Conservation (phyloP, 2,113 vertebrate genomes). For the Daphoenositta chrysoptera region DNA sequence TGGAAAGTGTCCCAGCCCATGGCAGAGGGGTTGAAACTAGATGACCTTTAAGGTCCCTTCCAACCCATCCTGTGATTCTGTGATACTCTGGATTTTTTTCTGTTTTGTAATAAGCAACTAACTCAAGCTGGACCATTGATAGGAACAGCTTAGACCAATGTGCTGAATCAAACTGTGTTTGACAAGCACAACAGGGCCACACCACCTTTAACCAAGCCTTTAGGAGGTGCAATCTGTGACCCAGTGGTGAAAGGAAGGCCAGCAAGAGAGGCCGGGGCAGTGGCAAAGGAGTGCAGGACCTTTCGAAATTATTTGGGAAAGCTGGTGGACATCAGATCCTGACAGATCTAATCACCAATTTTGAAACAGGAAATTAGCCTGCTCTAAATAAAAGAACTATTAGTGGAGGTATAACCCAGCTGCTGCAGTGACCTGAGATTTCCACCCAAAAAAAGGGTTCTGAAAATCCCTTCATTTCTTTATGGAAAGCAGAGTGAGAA, state of each 20-base stretch:
- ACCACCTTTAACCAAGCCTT: background rate
- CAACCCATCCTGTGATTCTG: background rate
- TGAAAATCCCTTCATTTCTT: background rate
- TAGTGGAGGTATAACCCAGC: background rate
- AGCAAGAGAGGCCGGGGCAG: accelerated
- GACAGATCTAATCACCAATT: background rate
- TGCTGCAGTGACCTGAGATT: background rate
- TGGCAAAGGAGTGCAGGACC: background rate
- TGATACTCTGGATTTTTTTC: background rate
- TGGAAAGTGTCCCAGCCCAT: background rate
- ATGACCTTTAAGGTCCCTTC: background rate
- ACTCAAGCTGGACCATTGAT: background rate
- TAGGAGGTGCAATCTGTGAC: background rate
- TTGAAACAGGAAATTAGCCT: background rate
- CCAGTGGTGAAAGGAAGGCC: background rate
- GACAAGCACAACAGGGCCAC: background rate
- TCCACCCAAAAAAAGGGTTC: background rate
- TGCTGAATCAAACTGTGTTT: background rate
- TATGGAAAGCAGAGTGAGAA: background rate
- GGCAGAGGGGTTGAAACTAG: background rate
- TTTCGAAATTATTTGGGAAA: background rate
- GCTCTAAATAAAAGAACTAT: background rate
- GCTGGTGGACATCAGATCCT: background rate
- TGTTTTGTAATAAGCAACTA: background rate
- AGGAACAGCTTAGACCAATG: background rate